Conservation (phyloP, 2,113 vertebrate species). For the Anoura caudifer region DNA sequence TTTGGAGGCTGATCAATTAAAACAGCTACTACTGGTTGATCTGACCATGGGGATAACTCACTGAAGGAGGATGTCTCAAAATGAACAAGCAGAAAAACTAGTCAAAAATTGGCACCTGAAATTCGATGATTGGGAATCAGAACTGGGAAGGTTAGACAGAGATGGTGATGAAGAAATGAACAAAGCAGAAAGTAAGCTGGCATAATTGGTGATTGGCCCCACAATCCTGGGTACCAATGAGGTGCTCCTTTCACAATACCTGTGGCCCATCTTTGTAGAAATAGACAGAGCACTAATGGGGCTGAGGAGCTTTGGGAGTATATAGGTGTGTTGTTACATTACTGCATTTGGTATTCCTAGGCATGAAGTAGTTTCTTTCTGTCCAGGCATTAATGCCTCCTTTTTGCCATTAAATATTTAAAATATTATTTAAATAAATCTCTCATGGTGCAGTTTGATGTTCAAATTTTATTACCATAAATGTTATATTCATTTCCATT, state of each 20-base stretch:
- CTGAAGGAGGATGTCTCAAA: neutral
- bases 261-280: neutral
- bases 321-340: neutral
- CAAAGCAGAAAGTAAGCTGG: neutral
- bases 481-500: constrained; percentile 33
- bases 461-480: constrained; percentile 54
- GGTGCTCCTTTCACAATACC: accelerated
- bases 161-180: neutral
- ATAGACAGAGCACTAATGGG: accelerated
- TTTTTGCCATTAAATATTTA: constrained; percentile 47
- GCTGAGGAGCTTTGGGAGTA: neutral
- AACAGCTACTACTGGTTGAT: neutral
- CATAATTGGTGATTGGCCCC: neutral
- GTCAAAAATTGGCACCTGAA: neutral
- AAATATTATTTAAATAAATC: constrained; percentile 54
- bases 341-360: neutral
- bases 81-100: neutral
- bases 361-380: neutral
- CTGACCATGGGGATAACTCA: neutral
- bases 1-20: neutral
- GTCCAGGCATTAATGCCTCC: neutral
- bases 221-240: neutral
- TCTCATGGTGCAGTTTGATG: constrained; percentile 1
- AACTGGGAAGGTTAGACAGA: neutral
- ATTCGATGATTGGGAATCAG: neutral